Evolutionary conservation across 2,797 vertebrate genomes (phyloP).

Genomic region (Oryzias dopingdopingensis): DNA sequence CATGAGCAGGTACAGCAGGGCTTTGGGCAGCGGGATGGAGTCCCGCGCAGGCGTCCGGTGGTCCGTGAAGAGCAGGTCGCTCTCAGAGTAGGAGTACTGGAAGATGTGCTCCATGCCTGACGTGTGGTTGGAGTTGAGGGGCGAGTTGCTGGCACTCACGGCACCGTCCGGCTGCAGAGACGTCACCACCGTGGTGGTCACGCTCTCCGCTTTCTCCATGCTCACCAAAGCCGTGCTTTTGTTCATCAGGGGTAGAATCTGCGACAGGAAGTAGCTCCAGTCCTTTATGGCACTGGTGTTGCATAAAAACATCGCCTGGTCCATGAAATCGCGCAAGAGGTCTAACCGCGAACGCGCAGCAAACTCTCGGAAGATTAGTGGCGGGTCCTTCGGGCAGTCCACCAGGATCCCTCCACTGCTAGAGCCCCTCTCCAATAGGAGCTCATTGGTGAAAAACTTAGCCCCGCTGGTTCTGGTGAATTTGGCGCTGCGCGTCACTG

Average conservation of each 20-base stretch:
- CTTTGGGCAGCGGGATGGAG: constrained; percentile 84
- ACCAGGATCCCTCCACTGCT: constrained; percentile 23
- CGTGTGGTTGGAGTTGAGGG: constrained; percentile 83
- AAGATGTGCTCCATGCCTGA: constrained; percentile 83
- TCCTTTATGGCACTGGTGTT: constrained; percentile 87
- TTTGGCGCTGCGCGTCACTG: constrained; percentile 12
- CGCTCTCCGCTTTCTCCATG: constrained; percentile 75
- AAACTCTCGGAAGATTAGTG: constrained; percentile 1
- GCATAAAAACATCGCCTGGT: constrained; percentile 82
- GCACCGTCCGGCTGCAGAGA: constrained; percentile 81
- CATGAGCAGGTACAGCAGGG: constrained; percentile 89
- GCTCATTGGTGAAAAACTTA: constrained; percentile 34
- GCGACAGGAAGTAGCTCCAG: constrained; percentile 87
- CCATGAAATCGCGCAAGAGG: background rate
- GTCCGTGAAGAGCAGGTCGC: constrained; percentile 83
- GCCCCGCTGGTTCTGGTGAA: constrained; percentile 4
- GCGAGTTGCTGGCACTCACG: constrained; percentile 77
- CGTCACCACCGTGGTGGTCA: constrained; percentile 81
- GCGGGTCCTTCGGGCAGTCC: constrained; percentile 17
- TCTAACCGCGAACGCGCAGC: constrained; percentile 5
- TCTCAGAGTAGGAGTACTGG: constrained; percentile 84
- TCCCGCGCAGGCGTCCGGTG: constrained; percentile 80
- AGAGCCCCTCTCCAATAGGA: constrained; percentile 12
- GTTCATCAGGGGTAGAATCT: constrained; percentile 85
- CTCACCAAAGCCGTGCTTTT: constrained; percentile 81